A percentile compares a stretch with the other conserved stretches of the same genome.
Evolutionary conservation across 2,113 vertebrate species (phyloP).

Genomic region (Hypomesus transpacificus): DNA sequence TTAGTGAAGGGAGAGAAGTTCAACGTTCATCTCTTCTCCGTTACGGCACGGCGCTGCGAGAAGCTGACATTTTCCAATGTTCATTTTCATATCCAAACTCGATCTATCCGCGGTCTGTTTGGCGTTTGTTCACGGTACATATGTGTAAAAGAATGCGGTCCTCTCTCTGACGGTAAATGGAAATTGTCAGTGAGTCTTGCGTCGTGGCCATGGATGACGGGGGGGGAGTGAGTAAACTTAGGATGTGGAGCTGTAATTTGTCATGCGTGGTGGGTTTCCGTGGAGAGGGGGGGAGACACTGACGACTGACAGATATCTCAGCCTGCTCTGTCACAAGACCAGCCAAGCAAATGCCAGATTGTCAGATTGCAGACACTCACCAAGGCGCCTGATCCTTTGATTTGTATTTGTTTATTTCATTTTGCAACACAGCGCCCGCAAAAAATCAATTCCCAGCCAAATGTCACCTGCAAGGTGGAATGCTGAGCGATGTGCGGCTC

Average conservation of each 20-base stretch:
- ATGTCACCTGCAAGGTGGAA: conserved; percentile 51
- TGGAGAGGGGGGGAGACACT: not conserved
- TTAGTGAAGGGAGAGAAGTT: too few relatives aligned
- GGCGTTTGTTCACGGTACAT: too few relatives aligned
- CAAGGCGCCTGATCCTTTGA: conserved; percentile 41
- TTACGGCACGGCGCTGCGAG: too few relatives aligned
- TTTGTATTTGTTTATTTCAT: conserved; percentile 52
- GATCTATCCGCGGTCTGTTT: too few relatives aligned
- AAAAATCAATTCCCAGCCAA: conserved; percentile 49
- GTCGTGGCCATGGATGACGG: too few relatives aligned
- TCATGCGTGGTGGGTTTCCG: not conserved
- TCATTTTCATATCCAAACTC: too few relatives aligned
- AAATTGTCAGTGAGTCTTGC: too few relatives aligned
- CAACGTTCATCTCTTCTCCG: too few relatives aligned
- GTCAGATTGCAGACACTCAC: conserved; percentile 43
- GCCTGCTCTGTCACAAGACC: conserved; percentile 3
- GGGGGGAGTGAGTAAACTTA: not conserved
- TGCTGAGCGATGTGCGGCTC: conserved; percentile 32
- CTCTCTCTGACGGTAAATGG: too few relatives aligned
- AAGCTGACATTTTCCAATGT: too few relatives aligned
- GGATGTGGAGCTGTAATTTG: not conserved
- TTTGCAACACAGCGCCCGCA: conserved; percentile 32
- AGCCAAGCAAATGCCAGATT: conserved; percentile 62
- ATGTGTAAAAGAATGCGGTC: too few relatives aligned
- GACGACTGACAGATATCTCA: conserved; percentile 10